These are phyloP conservation scores for Palythoa heliodiscus DNA, from an alignment of 92 coral and sea anemone species.

Conservation along the genomic window DNA sequence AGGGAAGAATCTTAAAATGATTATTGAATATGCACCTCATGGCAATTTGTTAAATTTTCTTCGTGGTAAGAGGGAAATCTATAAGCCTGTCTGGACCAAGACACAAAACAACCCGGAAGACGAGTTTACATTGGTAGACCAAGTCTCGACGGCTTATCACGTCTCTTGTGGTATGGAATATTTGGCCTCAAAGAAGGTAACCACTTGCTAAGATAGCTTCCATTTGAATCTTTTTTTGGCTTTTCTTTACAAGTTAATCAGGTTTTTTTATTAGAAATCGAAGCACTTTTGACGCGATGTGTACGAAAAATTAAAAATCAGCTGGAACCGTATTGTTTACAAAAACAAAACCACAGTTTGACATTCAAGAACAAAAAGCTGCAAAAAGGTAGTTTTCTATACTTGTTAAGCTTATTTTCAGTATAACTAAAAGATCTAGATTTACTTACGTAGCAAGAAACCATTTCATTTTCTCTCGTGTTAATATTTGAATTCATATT, in stretches of 20 bases:
- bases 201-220: not conserved
- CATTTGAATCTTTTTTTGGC: not conserved
- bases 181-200: slow-evolving; percentile 60
- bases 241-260: not conserved
- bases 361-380: not conserved
- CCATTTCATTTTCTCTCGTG: not conserved
- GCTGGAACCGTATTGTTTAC: not conserved
- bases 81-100: slow-evolving; percentile 42
- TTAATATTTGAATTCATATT: too few species aligned
- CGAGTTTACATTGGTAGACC: slow-evolving; percentile 47
- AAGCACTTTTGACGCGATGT: not conserved
- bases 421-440: not conserved
- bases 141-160: slow-evolving; percentile 46
- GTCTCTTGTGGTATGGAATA: slow-evolving; percentile 56
- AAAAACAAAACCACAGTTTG: not conserved
- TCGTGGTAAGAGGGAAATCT: slow-evolving; percentile 50
- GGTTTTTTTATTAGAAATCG: too few species aligned
- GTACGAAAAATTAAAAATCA: not conserved
- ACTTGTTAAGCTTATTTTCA: not conserved
- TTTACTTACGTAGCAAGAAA: too few species aligned
- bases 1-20: slow-evolving; percentile 51
- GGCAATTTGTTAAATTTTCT: slow-evolving; percentile 46
- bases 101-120: slow-evolving; percentile 44
- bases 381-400: not conserved
- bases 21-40: slow-evolving; percentile 51